These are phyloP conservation scores for Lithosia quadra DNA, from an alignment of 2,888 invertebrate genomes.

Conservation along the genomic window DNA sequence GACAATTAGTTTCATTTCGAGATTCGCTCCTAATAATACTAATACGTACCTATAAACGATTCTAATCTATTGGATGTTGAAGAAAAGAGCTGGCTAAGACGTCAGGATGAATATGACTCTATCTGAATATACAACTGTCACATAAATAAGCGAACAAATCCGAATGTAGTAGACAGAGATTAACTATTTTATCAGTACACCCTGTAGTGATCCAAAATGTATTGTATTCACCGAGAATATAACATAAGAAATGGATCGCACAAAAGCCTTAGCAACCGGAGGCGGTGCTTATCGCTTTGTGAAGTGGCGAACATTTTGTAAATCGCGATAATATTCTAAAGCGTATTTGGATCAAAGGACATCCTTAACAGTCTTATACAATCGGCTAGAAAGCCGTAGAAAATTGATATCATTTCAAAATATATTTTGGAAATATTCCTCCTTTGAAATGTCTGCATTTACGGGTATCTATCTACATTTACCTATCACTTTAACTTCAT, in stretches of 20 bases:
- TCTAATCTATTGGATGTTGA: too few species aligned
- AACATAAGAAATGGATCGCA: constrained; percentile 1
- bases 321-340: constrained; percentile 11
- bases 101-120: too few species aligned
- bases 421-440: not conserved
- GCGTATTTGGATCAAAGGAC: constrained; percentile 19
- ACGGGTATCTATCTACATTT: not conserved
- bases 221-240: not conserved
- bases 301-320: not conserved
- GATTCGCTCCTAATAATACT: too few species aligned
- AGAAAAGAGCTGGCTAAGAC: too few species aligned
- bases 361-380: constrained; percentile 10
- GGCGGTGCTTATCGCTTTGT: constrained; percentile 5
- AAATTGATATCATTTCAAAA: constrained; percentile 5
- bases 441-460: not conserved
- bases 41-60: too few species aligned
- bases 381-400: constrained; percentile 7
- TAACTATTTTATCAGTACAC: too few species aligned
- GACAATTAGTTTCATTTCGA: too few species aligned
- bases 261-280: constrained; percentile 6
- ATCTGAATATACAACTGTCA: too few species aligned
- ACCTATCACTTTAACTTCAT: too few species aligned
- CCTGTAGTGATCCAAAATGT: not conserved
- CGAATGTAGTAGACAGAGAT: too few species aligned
- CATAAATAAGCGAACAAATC: too few species aligned